Evolutionary conservation across 2,797 vertebrate genomes (phyloP), one percentile per base, ranked within the genome.

Genomic region (Ctenopoma multispine): DNA sequence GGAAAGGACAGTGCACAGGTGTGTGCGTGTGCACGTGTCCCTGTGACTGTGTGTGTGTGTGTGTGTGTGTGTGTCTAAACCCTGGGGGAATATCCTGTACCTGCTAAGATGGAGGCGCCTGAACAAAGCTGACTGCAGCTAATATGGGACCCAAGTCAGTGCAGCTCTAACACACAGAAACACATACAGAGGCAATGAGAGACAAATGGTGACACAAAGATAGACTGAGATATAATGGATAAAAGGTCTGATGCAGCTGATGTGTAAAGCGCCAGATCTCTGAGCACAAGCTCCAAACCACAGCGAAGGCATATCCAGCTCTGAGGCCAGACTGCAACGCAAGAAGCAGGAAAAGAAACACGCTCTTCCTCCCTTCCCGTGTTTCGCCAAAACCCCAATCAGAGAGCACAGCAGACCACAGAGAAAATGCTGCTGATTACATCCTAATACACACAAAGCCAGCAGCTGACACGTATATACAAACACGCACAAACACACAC

Each of bases 341-440:
- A 79, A 84, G 72, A 77, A 69, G 72, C 68, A 87, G 70, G 79
- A 65, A 80, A 80, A 76, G 77, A 77, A 75, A 86, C 63, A 57
- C 69, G 13, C 67, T 75, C 20, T 69, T 53, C 68, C 81, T 69
- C 71, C 73, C 64, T 79, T 72, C 69, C 72, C 59, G 71, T 66
- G 79, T 66, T 83, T 90, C 73, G 81, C 79, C 90, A 90, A 87
- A 90, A 89, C 69, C 84, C 81, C 85, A 92, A 92, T 92, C 91
- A 91, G 85, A 83, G 85, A 78, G 82, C 82, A 82, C 54, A 79
- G 86, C 84, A 47, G 85, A 92, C 90, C 90, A 82, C 89, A 87
- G 81, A 84, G 79, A 81, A 85, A 88, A 88, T 66, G 81, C 80
- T 69, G 78, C 88, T 92, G 92, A 93, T 92, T 92, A 85, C 89